Evolutionary conservation across 2,797 vertebrate genomes (phyloP).

Genomic region (Amniataba percoides): DNA sequence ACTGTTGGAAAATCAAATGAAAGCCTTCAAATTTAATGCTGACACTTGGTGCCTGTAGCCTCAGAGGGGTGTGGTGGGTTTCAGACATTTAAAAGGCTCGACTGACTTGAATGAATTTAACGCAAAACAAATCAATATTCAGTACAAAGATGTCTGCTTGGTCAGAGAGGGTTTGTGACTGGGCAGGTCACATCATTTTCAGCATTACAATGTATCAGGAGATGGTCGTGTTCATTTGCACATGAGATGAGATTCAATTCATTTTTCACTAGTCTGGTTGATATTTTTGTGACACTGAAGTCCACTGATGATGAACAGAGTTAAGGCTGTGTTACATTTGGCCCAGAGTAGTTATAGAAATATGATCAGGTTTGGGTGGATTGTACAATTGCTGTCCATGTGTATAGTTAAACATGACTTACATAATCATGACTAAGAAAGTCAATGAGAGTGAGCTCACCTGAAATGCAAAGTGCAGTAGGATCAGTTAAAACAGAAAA

Average conservation of each 20-base stretch:
- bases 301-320: conserved; percentile 44
- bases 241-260: conserved; percentile 70
- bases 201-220: conserved; percentile 52
- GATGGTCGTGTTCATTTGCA: conserved; percentile 73
- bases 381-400: not conserved
- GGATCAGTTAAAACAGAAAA: not conserved
- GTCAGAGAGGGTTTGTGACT: conserved; percentile 34
- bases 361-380: not conserved
- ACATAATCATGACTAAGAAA: not conserved
- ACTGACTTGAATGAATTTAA: conserved; percentile 64
- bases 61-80: conserved; percentile 10
- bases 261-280: conserved; percentile 72
- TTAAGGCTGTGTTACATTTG: conserved; percentile 29
- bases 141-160: conserved; percentile 57
- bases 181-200: conserved; percentile 48
- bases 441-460: not conserved
- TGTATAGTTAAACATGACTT: not conserved
- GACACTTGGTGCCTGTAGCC: conserved; percentile 10
- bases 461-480: not conserved
- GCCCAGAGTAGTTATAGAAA: not conserved
- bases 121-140: conserved; percentile 69
- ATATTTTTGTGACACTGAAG: conserved; percentile 61
- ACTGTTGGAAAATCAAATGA: conserved; percentile 64
- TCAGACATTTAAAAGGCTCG: conserved; percentile 49
- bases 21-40: conserved; percentile 52